These are phyloP conservation scores for Chondrilla cf. caribensis DNA, from an alignment of 37 sponge, comb jelly and placozoan species.

Conservation along the genomic window DNA sequence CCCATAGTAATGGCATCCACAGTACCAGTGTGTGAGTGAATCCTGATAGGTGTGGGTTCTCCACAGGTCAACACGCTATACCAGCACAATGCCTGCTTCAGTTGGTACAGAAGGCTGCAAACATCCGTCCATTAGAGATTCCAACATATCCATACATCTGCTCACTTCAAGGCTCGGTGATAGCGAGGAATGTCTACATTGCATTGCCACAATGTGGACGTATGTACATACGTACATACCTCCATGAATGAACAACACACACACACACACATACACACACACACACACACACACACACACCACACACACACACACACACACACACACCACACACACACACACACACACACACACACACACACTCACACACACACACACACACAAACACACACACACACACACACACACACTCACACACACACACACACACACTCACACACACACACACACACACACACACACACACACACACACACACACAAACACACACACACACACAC, in stretches of 20 bases:
- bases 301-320: slow-evolving; percentile 27
- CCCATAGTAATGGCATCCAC: too few species aligned
- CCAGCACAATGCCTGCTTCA: too few species aligned
- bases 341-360: slow-evolving; percentile 25
- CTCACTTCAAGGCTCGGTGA: too few species aligned
- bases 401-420: not conserved
- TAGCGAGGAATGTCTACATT: too few species aligned
- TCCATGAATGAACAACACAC: not conserved
- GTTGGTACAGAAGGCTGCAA: too few species aligned
- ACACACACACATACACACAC: slow-evolving; percentile 33
- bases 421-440: not conserved
- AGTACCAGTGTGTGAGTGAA: too few species aligned
- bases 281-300: slow-evolving; percentile 31
- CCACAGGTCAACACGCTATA: too few species aligned
- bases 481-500: not conserved
- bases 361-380: slow-evolving; percentile 30
- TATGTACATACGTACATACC: too few species aligned
- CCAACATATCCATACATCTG: too few species aligned
- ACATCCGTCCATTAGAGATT: too few species aligned
- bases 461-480: not conserved
- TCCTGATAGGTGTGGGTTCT: too few species aligned
- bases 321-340: slow-evolving; percentile 29
- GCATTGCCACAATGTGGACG: too few species aligned
- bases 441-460: not conserved
- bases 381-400: slow-evolving; percentile 31